Evolutionary conservation across 2,888 invertebrate genomes (phyloP).

Genomic region (Tinea trinotella): DNA sequence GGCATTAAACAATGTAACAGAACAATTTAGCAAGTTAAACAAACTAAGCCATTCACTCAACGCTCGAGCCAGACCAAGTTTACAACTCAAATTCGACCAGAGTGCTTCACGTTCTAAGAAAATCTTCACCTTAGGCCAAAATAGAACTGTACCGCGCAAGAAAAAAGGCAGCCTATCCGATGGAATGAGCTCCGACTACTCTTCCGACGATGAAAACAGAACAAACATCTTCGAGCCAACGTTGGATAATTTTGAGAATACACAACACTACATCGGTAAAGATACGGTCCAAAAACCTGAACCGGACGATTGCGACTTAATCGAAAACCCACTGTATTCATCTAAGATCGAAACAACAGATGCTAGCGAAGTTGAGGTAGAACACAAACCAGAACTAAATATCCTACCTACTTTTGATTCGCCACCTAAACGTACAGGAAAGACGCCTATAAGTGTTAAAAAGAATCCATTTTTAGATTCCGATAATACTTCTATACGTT

Average conservation of each 20-base stretch:
- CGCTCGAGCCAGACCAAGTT: constrained; percentile 65
- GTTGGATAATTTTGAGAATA: constrained; percentile 62
- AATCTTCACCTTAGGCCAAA: constrained; percentile 66
- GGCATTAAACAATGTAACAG: constrained; percentile 88
- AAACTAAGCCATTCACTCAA: constrained; percentile 78
- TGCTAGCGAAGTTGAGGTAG: constrained; percentile 29
- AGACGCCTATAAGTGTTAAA: constrained; percentile 49
- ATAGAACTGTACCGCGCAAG: constrained; percentile 47
- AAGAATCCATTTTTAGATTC: constrained; percentile 47
- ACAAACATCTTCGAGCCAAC: constrained; percentile 65
- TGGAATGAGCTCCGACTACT: constrained; percentile 70
- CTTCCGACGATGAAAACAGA: constrained; percentile 67
- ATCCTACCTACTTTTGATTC: neutral
- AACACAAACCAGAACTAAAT: constrained; percentile 16
- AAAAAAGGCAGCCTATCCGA: constrained; percentile 79
- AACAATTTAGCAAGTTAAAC: constrained; percentile 88
- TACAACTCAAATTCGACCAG: constrained; percentile 63
- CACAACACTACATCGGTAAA: constrained; percentile 61
- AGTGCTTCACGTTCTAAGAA: constrained; percentile 53
- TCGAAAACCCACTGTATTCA: constrained; percentile 61
- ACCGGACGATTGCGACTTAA: constrained; percentile 51
- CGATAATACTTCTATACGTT: constrained; percentile 24
- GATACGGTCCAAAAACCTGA: constrained; percentile 34
- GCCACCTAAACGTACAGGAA: constrained; percentile 32
- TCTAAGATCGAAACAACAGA: constrained; percentile 61